Conservation (phyloP, 2,113 vertebrate species). For the Poeciliopsis retropinna region DNA sequence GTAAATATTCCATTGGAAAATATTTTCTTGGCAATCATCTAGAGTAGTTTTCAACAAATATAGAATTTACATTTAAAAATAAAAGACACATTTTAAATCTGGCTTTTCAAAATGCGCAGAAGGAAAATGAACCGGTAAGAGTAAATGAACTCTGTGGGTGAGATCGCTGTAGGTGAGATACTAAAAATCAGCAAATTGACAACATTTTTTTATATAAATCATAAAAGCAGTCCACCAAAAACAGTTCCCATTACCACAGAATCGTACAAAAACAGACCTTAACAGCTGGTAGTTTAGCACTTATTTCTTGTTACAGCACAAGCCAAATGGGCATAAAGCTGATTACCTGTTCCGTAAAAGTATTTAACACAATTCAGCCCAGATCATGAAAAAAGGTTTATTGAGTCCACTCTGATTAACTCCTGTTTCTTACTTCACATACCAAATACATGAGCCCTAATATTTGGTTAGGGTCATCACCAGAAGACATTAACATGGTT, state of each 20-base stretch:
- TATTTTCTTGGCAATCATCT: not conserved
- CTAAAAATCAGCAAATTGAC: not conserved
- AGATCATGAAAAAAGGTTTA: not conserved
- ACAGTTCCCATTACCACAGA: not conserved
- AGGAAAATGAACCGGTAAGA: not conserved
- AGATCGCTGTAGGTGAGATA: not conserved
- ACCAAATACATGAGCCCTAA: not conserved
- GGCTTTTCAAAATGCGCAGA: not conserved
- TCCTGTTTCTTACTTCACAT: not conserved
- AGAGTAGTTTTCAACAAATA: not conserved
- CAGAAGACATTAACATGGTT: not conserved
- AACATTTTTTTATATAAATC: not conserved
- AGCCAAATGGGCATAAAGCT: not conserved
- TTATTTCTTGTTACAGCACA: not conserved
- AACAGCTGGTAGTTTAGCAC: not conserved
- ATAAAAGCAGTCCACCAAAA: not conserved
- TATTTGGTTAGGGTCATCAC: not conserved
- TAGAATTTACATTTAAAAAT: not conserved
- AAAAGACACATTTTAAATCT: not conserved
- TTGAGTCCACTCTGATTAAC: not conserved
- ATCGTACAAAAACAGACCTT: not conserved
- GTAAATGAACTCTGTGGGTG: not conserved
- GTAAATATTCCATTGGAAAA: not conserved
- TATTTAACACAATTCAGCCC: not conserved
- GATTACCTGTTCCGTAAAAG: not conserved